Percentiles rank a stretch among this genome's conserved stretches.
Conservation (phyloP, 1,140 invertebrate species). For the Monochamus saltuarius region DNA sequence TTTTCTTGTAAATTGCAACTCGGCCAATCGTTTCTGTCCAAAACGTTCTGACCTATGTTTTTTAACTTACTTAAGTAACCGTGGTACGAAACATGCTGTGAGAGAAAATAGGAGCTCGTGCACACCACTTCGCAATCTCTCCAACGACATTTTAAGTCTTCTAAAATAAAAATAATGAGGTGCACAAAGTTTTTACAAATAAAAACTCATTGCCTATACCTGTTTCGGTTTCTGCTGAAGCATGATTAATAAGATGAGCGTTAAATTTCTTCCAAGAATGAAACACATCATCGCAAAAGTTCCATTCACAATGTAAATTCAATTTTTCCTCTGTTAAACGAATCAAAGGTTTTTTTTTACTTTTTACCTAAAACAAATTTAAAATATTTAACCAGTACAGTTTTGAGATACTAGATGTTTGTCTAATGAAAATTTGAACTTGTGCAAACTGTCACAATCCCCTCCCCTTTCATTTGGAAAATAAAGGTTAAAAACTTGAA, state of each 20-base stretch:
- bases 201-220: no score
- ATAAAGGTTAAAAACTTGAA: no score
- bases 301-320: slow-evolving; percentile 39
- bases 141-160: slow-evolving; percentile 33
- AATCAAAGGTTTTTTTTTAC: slow-evolving; percentile 14
- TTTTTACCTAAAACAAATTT: slow-evolving; percentile 9
- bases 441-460: no score
- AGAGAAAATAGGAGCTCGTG: slow-evolving; percentile 18
- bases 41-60: slow-evolving; percentile 66
- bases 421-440: not conserved
- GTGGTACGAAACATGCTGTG: slow-evolving; percentile 74
- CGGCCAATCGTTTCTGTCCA: slow-evolving; percentile 61
- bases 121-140: slow-evolving; percentile 25
- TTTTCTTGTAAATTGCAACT: slow-evolving; percentile 55
- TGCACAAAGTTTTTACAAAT: no score
- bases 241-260: slow-evolving; percentile 42
- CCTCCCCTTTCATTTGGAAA: no score
- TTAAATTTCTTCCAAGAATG: slow-evolving; percentile 33
- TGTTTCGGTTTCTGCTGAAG: slow-evolving; percentile 9
- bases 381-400: no score
- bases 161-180: slow-evolving; percentile 21
- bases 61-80: slow-evolving; percentile 73
- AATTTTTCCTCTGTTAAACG: slow-evolving; percentile 34
- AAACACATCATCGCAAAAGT: slow-evolving; percentile 34
- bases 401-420: no score